Evolutionary conservation across 2,113 vertebrate genomes (phyloP).

Genomic region (Pungitius pungitius): DNA sequence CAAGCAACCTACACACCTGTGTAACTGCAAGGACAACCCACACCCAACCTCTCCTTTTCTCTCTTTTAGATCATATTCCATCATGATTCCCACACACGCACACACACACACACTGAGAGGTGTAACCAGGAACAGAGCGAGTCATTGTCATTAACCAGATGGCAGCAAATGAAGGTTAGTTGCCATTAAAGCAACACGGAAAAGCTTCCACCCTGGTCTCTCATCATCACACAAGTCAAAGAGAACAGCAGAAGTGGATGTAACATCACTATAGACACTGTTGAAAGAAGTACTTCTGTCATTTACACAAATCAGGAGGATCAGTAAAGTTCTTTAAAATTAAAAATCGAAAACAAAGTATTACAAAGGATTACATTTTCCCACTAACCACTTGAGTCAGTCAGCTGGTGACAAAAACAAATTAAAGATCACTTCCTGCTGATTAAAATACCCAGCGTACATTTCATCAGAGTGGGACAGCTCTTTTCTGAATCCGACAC

Average conservation of each 20-base stretch:
- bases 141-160: constrained; percentile 42
- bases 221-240: constrained; percentile 13
- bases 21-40: constrained; percentile 52
- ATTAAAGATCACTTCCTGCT: neutral
- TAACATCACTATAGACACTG: constrained; percentile 12
- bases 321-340: no score
- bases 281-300: constrained; percentile 17
- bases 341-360: no score
- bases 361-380: neutral
- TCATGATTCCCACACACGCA: constrained; percentile 28
- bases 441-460: neutral
- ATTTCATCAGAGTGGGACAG: neutral
- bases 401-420: neutral
- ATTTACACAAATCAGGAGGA: no score
- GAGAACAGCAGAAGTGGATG: constrained; percentile 21
- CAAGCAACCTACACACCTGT: constrained; percentile 60
- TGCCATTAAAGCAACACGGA: neutral
- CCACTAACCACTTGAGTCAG: neutral
- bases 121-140: constrained; percentile 32
- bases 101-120: constrained; percentile 7
- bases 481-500: neutral
- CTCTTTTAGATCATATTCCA: constrained; percentile 24
- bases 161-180: constrained; percentile 16
- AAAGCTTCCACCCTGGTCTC: constrained; percentile 29
- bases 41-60: constrained; percentile 24